Evolutionary conservation across 2,797 vertebrate genomes (phyloP).

Genomic region (Discoglossus pictus): DNA sequence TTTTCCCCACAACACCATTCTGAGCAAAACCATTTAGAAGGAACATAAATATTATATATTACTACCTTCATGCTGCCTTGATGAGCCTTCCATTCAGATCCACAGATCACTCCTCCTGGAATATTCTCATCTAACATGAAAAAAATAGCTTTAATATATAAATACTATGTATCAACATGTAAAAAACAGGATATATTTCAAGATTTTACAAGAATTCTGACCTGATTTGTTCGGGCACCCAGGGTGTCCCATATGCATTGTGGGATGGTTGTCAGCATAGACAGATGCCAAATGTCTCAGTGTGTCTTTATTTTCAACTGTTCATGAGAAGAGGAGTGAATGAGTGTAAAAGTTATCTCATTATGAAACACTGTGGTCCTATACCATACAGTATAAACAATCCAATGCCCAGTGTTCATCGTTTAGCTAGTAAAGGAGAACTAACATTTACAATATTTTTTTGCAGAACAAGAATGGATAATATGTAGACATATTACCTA

Average conservation of each 20-base stretch:
- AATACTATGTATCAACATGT: neutral
- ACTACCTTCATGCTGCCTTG: constrained; percentile 96
- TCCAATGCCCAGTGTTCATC: no score
- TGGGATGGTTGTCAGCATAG: constrained; percentile 91
- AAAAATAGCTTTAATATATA: constrained; percentile 12
- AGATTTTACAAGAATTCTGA: constrained; percentile 45
- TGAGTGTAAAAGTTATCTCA: no score
- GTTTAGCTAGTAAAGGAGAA: no score
- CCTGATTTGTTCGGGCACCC: constrained; percentile 85
- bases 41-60: no score
- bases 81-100: constrained; percentile 90
- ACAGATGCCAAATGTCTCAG: constrained; percentile 89
- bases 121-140: constrained; percentile 79
- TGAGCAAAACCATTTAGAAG: no score
- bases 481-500: no score
- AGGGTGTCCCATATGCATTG: constrained; percentile 87
- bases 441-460: no score
- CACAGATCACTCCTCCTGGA: constrained; percentile 88
- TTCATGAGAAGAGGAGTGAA: constrained; percentile 47
- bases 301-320: constrained; percentile 92
- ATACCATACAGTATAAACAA: no score
- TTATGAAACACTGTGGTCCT: no score
- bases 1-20: no score
- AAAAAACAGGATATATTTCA: neutral
- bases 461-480: no score